phyloP scores from a whole-genome alignment of 2,113 vertebrate genomes.

The Pteronura brasiliensis region DNA sequence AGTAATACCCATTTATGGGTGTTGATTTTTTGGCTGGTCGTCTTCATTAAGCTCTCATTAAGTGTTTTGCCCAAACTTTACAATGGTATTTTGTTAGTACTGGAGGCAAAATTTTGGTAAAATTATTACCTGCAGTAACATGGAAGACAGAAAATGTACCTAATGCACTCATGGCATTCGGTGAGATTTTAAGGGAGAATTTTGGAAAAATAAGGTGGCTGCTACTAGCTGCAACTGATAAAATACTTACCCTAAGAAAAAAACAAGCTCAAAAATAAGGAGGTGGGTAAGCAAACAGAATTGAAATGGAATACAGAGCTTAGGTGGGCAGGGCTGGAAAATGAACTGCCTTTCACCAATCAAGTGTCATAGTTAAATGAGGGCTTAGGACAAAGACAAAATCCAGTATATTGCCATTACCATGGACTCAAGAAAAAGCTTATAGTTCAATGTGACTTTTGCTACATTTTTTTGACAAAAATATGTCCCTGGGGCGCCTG shows the following conservation, averaged over 20 bases:
- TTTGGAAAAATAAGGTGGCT: neutral
- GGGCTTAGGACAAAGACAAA: slow-evolving; percentile 6
- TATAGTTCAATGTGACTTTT: neutral
- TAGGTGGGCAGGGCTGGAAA: neutral
- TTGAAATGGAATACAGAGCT: neutral
- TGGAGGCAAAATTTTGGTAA: neutral
- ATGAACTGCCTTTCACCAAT: neutral
- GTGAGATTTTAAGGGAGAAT: neutral
- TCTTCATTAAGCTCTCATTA: neutral
- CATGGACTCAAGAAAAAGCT: neutral
- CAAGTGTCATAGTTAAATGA: neutral
- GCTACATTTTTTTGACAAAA: neutral
- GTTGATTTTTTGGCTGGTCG: neutral
- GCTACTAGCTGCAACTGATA: neutral
- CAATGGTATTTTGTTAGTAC: neutral
- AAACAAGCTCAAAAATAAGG: neutral
- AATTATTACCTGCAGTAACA: neutral
- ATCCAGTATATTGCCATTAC: neutral
- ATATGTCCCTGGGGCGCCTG: neutral
- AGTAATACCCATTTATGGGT: neutral
- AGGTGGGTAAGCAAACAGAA: neutral
- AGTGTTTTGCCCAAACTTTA: neutral
- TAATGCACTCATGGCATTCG: neutral
- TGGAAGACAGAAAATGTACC: neutral
- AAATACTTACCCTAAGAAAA: neutral